These are phyloP conservation scores for Strix uralensis DNA, from an alignment of 2,113 vertebrate species.

Conservation along the genomic window DNA sequence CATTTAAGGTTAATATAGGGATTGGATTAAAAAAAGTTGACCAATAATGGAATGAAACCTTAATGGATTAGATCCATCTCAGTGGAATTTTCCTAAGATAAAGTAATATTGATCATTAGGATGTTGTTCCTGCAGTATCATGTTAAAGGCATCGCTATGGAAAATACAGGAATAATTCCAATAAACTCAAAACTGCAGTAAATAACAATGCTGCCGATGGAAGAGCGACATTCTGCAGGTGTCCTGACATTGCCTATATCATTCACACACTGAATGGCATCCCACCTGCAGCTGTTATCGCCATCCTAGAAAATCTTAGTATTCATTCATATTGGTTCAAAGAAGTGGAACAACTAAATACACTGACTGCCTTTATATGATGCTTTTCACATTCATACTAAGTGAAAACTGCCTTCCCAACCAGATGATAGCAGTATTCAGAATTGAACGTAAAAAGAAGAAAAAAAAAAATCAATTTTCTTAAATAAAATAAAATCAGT, in stretches of 20 bases:
- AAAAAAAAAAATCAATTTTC: not conserved
- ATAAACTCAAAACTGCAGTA: not conserved
- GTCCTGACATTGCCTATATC: not conserved
- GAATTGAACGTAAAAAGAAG: not conserved
- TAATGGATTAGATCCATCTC: not conserved
- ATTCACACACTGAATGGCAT: not conserved
- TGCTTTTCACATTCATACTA: not conserved
- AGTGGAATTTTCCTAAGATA: not conserved
- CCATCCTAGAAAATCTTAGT: not conserved
- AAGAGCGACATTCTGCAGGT: not conserved
- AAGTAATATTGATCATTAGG: not conserved
- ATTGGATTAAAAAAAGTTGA: not conserved
- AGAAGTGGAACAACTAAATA: not conserved
- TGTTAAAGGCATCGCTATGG: not conserved
- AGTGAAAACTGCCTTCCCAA: not conserved
- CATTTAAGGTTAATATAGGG: not conserved
- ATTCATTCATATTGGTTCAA: not conserved
- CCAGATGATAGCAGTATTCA: not conserved
- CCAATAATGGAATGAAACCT: not conserved
- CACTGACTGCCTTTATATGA: not conserved
- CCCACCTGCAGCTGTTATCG: not conserved
- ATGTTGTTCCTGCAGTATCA: not conserved
- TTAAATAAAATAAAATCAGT: not conserved
- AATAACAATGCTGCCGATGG: not conserved
- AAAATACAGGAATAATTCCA: not conserved